Evolutionary conservation across 2,888 invertebrate species (phyloP), one percentile per base, ranked within the genome.

Genomic region (Meganola albula): DNA sequence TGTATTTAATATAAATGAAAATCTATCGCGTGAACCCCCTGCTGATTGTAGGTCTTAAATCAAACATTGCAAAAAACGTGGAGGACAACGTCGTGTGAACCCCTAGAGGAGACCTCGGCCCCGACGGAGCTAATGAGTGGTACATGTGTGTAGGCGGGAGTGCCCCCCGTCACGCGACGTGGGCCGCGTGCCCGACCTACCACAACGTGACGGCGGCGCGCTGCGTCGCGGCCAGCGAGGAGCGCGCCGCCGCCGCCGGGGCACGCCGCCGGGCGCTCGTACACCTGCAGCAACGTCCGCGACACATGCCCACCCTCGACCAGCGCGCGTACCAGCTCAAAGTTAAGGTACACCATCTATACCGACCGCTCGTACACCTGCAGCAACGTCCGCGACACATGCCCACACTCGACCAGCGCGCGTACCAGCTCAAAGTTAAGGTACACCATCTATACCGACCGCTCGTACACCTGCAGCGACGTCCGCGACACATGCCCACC

Each of bases 131-230:
- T n/a, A n/a, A n/a, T 5, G 6, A 4, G 5, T 24, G 7, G 4
- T 2, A 1, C 12, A 24, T 11, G 7, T 1, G 10, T 7, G 13
- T 39, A 85, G 86, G 94, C 40, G 97, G 97, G 7, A 90, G 90
- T 59, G 88, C 91, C 41, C 90, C 91, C 2, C 89, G 89, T 12
- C 98, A 98, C 79, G 95, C 96, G 70, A 94, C 96, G 1, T 88
- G 94, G 40, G 95, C 96, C 71, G 95, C 96, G 11, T 98, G 98
- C 63, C 98, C 98, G 1, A 67, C 92, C 31, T 98, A 94, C 82
- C 98, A 98, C 78, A 82, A 82, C 65, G 79, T 82, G 63, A 72
- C 76, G 33, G 49, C 56, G 7, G 69, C 79, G 38, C 96, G 74
- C 75, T 84, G 97, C 74, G 91, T 72, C 27, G 80, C 77, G 5